A percentile compares a stretch with the other conserved stretches of the same genome.
phyloP scores from a whole-genome alignment of 2,888 invertebrate genomes.

The Cerastoderma edule region DNA sequence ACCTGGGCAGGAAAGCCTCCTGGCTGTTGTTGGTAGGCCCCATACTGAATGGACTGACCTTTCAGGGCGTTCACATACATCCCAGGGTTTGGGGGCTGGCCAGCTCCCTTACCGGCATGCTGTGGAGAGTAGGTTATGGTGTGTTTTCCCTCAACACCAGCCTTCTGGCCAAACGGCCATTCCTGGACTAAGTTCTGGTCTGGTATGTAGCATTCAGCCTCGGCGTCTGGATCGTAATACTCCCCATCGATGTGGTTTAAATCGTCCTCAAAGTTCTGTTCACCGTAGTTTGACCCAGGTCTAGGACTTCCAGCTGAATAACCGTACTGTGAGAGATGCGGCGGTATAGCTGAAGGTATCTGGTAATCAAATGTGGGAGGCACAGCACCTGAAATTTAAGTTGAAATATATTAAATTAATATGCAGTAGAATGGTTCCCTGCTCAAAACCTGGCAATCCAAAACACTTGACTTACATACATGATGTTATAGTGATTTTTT shows the following conservation, averaged over 20 bases:
- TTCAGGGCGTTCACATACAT: conserved; percentile 72
- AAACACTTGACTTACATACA: too few relatives aligned
- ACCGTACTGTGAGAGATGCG: conserved; percentile 57
- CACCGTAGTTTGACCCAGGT: conserved; percentile 52
- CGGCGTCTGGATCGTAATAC: conserved; percentile 69
- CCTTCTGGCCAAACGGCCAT: conserved; percentile 76
- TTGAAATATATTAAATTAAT: too few relatives aligned
- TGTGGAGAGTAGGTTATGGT: conserved; percentile 73
- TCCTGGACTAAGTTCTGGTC: conserved; percentile 74
- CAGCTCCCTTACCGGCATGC: conserved; percentile 23
- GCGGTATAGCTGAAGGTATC: conserved; percentile 41
- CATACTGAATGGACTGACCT: conserved; percentile 75
- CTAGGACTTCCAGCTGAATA: conserved; percentile 44
- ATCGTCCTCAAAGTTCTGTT: conserved; percentile 62
- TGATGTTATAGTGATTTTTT: too few relatives aligned
- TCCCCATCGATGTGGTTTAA: conserved; percentile 69
- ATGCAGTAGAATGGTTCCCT: too few relatives aligned
- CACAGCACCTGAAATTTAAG: conserved; percentile 16
- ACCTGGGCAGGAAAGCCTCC: conserved; percentile 27
- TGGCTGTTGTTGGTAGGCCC: conserved; percentile 44
- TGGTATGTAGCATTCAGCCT: conserved; percentile 58
- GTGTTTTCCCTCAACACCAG: conserved; percentile 73
- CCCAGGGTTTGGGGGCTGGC: conserved; percentile 62
- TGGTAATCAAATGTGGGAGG: conserved; percentile 34
- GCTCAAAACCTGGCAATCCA: too few relatives aligned